phyloP scores from a whole-genome alignment of 2,797 vertebrate genomes.

The Podarcis lilfordi region DNA sequence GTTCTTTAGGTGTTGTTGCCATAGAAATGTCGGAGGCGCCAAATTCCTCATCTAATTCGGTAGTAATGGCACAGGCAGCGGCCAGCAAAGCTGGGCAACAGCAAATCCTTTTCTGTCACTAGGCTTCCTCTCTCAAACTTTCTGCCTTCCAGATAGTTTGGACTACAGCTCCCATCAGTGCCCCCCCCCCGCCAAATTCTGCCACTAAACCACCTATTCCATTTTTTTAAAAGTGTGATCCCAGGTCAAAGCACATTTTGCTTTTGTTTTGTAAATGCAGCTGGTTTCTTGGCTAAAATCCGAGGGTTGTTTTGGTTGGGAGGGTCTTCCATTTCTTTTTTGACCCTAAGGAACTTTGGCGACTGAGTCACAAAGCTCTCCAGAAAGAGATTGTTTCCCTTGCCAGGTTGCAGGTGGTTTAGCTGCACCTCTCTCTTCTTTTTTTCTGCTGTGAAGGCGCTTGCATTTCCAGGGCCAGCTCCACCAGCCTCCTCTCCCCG shows the following conservation, averaged over 20 bases:
- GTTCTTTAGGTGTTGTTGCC: too few species aligned
- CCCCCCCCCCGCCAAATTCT: not conserved
- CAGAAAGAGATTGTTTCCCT: too few species aligned
- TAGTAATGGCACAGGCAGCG: not conserved
- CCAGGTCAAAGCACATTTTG: not conserved
- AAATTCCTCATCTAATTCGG: too few species aligned
- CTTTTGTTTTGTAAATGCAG: not conserved
- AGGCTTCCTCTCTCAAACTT: too few species aligned
- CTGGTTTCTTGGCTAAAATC: not conserved
- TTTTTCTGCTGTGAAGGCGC: not conserved
- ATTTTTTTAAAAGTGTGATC: not conserved
- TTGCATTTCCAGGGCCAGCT: slow-evolving; percentile 12
- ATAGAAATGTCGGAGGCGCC: too few species aligned
- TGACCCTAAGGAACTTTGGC: not conserved
- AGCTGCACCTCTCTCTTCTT: not conserved
- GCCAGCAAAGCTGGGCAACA: too few species aligned
- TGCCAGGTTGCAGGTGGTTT: too few species aligned
- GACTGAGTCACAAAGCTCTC: not conserved
- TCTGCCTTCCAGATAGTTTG: too few species aligned
- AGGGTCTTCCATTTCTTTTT: not conserved
- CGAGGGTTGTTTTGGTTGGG: not conserved
- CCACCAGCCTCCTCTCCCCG: not conserved
- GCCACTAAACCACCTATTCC: not conserved
- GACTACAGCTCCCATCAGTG: too few species aligned
- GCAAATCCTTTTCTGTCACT: not conserved